A percentile compares a stretch with the other conserved stretches of the same genome.
Evolutionary conservation across 2,113 vertebrate species (phyloP).

Genomic region (Panurus biarmicus): DNA sequence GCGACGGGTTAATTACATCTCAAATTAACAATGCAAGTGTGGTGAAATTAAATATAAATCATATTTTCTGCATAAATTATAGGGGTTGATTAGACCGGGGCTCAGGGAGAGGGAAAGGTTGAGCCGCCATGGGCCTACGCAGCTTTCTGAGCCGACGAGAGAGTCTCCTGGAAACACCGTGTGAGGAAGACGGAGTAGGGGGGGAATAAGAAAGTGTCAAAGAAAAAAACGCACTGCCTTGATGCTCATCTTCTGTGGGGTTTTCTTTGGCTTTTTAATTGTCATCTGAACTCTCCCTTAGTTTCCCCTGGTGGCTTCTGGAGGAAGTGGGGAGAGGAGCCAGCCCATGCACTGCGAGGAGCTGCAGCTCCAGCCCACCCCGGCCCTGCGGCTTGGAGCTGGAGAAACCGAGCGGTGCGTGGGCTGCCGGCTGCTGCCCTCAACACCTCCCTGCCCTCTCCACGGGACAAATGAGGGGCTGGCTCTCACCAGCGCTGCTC

Average conservation of each 20-base stretch:
- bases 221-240: background rate
- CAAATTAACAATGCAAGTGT: conserved; percentile 99
- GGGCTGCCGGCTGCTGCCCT: background rate
- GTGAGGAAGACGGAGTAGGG: conserved; percentile 31
- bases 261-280: conserved; percentile 11
- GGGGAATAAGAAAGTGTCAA: conserved; percentile 33
- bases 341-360: background rate
- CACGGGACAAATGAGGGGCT: background rate
- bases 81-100: conserved; percentile 99
- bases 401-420: accelerated
- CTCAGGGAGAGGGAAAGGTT: conserved; percentile 99
- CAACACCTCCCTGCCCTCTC: background rate
- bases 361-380: background rate
- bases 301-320: background rate
- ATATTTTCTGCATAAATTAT: conserved; percentile 99
- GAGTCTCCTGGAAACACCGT: conserved; percentile 69
- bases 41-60: conserved; percentile 99
- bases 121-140: conserved; percentile 97
- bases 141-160: conserved; percentile 75
- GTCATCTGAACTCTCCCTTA: background rate
- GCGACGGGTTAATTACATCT: conserved; percentile 99
- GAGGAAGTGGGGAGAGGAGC: background rate
- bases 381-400: background rate
- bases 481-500: background rate
- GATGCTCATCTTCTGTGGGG: conserved; percentile 37